These are phyloP conservation scores for Protosalanx chinensis DNA, from an alignment of 2,797 vertebrate species.

Conservation along the genomic window DNA sequence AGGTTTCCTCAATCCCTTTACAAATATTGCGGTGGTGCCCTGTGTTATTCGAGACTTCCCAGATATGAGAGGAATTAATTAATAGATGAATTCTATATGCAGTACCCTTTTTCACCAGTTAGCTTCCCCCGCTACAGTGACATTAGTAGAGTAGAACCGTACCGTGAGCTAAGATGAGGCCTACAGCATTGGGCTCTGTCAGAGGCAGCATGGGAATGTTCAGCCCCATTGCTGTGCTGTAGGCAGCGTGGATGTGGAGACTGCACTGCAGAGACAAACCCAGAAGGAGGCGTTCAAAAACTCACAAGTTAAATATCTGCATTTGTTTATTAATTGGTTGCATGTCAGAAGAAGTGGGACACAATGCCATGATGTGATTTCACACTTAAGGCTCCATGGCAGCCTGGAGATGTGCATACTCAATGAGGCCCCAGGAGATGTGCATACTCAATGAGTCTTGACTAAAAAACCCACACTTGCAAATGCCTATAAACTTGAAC, in stretches of 20 bases:
- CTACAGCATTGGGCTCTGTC: constrained; percentile 89
- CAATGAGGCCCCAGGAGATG: too few species aligned
- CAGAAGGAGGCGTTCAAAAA: background rate
- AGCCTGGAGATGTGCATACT: too few species aligned
- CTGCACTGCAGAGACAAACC: constrained; percentile 77
- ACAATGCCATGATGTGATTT: background rate
- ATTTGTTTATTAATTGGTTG: background rate
- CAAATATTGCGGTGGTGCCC: too few species aligned
- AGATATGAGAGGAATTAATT: too few species aligned
- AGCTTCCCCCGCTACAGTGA: too few species aligned
- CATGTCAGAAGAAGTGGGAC: background rate
- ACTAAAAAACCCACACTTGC: too few species aligned
- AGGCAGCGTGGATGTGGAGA: constrained; percentile 91
- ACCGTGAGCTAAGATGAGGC: constrained; percentile 93
- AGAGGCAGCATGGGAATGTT: constrained; percentile 88
- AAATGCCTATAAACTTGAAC: too few species aligned
- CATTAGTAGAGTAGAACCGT: constrained; percentile 26
- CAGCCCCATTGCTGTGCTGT: constrained; percentile 84
- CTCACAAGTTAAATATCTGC: background rate
- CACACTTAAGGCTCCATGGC: background rate
- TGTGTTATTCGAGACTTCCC: too few species aligned
- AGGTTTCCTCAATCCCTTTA: too few species aligned
- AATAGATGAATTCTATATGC: too few species aligned
- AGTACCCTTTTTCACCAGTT: too few species aligned
- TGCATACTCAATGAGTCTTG: too few species aligned